These are phyloP conservation scores for Tringa solitaria DNA, from an alignment of 2,113 vertebrate species.

Conservation along the genomic window DNA sequence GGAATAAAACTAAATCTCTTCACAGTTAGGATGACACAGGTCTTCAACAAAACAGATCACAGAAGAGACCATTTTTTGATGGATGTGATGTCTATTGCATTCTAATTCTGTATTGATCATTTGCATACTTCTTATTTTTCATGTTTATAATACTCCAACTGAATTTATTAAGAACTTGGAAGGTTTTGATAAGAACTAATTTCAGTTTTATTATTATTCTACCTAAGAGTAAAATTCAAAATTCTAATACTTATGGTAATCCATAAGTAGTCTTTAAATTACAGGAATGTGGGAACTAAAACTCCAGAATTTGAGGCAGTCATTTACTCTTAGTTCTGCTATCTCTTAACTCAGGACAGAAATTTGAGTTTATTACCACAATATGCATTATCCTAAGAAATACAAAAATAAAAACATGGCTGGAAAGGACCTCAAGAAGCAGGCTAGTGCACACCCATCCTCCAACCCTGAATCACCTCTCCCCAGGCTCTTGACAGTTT, in stretches of 20 bases:
- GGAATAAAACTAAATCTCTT: neutral
- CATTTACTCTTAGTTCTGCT: neutral
- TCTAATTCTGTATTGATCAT: neutral
- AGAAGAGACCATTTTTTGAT: neutral
- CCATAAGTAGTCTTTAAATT: neutral
- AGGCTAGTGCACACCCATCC: neutral
- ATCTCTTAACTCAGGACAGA: neutral
- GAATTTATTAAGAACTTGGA: neutral
- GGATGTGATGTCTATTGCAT: neutral
- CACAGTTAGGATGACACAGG: neutral
- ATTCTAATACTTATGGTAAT: neutral
- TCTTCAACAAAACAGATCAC: neutral
- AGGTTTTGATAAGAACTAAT: neutral
- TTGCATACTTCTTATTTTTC: neutral
- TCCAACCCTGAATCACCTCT: neutral
- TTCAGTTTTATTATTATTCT: neutral
- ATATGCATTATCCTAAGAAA: neutral
- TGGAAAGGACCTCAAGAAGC: neutral
- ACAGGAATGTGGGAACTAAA: neutral
- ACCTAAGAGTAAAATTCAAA: neutral
- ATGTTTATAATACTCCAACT: neutral
- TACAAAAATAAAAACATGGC: rapidly evolving
- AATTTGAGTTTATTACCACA: neutral
- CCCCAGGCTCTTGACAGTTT: neutral
- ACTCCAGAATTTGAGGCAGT: neutral